Evolutionary conservation across 2,113 vertebrate genomes (phyloP).

Genomic region (Lipotes vexillifer): DNA sequence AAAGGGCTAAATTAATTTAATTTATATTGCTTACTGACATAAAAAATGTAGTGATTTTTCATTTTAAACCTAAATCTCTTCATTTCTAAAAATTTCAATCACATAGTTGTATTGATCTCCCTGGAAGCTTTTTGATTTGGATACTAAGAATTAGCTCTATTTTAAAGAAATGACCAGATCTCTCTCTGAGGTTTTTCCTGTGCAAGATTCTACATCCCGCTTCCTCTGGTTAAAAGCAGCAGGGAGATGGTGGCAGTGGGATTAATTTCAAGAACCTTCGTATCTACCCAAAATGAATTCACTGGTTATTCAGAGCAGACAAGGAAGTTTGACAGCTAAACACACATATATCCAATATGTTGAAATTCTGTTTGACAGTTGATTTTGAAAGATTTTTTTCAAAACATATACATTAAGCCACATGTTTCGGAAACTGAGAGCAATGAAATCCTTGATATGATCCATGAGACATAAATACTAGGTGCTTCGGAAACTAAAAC

Average conservation of each 20-base stretch:
- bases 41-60: background rate
- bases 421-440: slow-evolving; percentile 59
- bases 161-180: background rate
- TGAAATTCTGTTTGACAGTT: slow-evolving; percentile 18
- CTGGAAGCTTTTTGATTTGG: background rate
- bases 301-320: background rate
- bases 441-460: slow-evolving; percentile 8
- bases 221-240: background rate
- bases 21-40: background rate
- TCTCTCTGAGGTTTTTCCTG: background rate
- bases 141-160: background rate
- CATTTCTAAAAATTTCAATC: background rate
- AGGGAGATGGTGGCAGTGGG: background rate
- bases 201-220: background rate
- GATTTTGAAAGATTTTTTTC: slow-evolving; percentile 15
- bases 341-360: background rate
- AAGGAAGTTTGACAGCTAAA: background rate
- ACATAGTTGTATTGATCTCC: background rate
- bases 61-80: background rate
- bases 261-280: background rate
- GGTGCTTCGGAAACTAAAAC: slow-evolving; percentile 68
- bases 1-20: background rate
- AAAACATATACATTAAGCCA: slow-evolving; percentile 47
- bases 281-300: background rate
- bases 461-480: slow-evolving; percentile 64